Base-by-base conservation (phyloP, 2,888 invertebrate genomes). In the Ennomos quercinarius region DNA sequence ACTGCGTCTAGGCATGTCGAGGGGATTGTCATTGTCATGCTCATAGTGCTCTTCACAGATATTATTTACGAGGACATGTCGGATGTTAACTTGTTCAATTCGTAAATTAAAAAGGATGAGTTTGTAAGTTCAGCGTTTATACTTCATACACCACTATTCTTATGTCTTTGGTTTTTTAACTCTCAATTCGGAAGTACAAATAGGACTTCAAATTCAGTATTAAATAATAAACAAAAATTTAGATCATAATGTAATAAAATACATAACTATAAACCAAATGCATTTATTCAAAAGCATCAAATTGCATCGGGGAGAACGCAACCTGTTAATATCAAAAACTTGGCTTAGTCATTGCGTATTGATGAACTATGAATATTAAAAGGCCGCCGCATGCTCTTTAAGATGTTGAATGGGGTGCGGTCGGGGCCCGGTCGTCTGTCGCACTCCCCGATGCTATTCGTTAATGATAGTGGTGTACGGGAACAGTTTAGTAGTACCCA, bases 401-500 rank as follows among this genome's bases (percentile, higher is more conserved):
- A 27, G 49, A 45, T 49, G 43, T 37, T 52, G 49, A 49, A 49
- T 54, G 54, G 34, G 37, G 8, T 10, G 8, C 12, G 49, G 39
- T 17, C 36, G 35, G 13, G 10, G 50, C 49, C 27, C 6, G 42
- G 11, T 34, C 13, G 13, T 17, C 13, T 17, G 38, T 36, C 39
- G 43, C 48, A 27, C 46, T 11, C 40, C 48, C 54, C 36, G 42
- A 48, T 42, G 60, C 60, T 60, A 54, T 54, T 48, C 44, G 52
- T 56, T 44, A 54, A 59, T 37, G 55, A 58, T 60, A 68, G 66
- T 64, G 63, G 64, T 64, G 63, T 58, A 51, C 51, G 59, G 9
- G 48, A 42, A 51, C 40, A 64, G 63, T 74, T 77, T 84, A 91
- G 72, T 89, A 91, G 81, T 90, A 91, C 68, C 91, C 85, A 71